A percentile compares a stretch with the other conserved stretches of the same genome.
Conservation (phyloP, 2,888 invertebrate species). For the Eucera pruinosa region DNA sequence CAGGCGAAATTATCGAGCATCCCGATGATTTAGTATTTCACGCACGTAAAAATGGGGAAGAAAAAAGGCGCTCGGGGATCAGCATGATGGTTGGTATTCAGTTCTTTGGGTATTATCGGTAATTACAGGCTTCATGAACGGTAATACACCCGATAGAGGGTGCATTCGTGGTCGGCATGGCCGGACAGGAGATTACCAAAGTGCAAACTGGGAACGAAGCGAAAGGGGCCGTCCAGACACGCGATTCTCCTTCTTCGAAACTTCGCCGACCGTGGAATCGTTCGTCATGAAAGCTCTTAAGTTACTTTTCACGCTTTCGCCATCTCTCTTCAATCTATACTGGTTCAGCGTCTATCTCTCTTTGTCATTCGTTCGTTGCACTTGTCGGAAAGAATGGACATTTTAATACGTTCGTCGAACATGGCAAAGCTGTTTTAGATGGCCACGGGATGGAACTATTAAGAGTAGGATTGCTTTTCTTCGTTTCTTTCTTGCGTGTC, state of each 20-base stretch:
- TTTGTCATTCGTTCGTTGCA: background rate
- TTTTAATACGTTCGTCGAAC: slow-evolving; percentile 50
- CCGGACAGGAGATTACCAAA: slow-evolving; percentile 58
- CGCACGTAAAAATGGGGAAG: slow-evolving; percentile 62
- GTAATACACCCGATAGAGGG: slow-evolving; percentile 69
- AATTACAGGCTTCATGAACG: slow-evolving; percentile 73
- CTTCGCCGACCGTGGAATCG: slow-evolving; percentile 85
- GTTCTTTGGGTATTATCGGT: slow-evolving; percentile 70
- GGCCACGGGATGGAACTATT: background rate
- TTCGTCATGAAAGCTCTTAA: slow-evolving; percentile 87
- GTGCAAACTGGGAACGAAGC: slow-evolving; percentile 51
- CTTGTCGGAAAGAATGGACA: slow-evolving; percentile 15
- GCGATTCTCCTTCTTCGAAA: slow-evolving; percentile 82
- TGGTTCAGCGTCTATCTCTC: background rate
- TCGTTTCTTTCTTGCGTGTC: background rate
- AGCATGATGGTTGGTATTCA: slow-evolving; percentile 46
- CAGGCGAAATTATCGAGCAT: slow-evolving; percentile 14
- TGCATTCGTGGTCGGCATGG: slow-evolving; percentile 57
- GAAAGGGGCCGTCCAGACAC: slow-evolving; percentile 59
- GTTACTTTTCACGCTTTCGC: slow-evolving; percentile 45
- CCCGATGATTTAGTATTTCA: slow-evolving; percentile 55
- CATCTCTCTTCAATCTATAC: background rate
- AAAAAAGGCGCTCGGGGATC: background rate
- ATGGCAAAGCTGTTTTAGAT: background rate
- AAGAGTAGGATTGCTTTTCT: background rate